Conservation (phyloP, 2,888 invertebrate genomes). For the Petrolisthes cinctipes region DNA sequence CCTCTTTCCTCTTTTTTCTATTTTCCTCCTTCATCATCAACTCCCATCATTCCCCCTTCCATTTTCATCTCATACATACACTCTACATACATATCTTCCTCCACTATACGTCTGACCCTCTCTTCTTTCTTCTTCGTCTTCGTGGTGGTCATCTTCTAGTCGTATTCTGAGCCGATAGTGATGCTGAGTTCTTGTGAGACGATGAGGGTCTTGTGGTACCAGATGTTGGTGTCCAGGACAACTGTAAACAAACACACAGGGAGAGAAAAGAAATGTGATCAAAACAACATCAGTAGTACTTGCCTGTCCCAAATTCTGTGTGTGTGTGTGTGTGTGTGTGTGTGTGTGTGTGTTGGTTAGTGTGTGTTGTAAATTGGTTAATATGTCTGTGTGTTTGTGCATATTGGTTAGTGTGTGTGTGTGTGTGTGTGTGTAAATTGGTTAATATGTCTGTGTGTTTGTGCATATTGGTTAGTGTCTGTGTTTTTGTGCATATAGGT, state of each 20-base stretch:
- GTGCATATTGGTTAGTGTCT: too few relatives aligned
- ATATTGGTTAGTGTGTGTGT: too few relatives aligned
- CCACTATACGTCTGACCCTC: background rate
- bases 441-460: too few relatives aligned
- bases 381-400: too few relatives aligned
- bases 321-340: background rate
- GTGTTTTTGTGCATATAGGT: too few relatives aligned
- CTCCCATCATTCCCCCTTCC: background rate
- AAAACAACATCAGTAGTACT: too few relatives aligned
- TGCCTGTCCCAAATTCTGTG: background rate
- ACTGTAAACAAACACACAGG: conserved; percentile 74
- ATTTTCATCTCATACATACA: background rate
- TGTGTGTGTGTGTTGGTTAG: too few relatives aligned
- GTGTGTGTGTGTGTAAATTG: too few relatives aligned
- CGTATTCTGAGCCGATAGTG: conserved; percentile 96
- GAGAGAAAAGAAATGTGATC: background rate
- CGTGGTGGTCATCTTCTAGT: conserved; percentile 69
- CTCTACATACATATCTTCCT: background rate
- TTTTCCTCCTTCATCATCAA: background rate
- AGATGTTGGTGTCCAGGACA: conserved; percentile 92
- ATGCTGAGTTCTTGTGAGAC: conserved; percentile 91
- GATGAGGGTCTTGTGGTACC: conserved; percentile 94
- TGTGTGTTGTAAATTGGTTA: too few relatives aligned
- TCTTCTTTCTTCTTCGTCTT: background rate
- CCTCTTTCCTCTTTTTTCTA: background rate